Base-by-base conservation (phyloP, 37 sponge, comb jelly and placozoan genomes). In the Dysidea cf. avara region DNA sequence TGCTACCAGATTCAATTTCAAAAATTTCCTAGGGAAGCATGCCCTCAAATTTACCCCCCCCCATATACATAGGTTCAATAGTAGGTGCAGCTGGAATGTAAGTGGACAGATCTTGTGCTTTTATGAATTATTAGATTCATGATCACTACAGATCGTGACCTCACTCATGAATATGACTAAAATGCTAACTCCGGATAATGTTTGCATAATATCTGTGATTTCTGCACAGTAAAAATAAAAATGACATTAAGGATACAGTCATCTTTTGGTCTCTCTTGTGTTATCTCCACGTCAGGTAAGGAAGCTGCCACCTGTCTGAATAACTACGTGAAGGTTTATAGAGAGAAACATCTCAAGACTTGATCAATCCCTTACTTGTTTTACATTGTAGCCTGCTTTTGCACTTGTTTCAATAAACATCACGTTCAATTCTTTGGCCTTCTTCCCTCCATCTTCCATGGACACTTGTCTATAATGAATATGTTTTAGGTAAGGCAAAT, bases 351-450 rank as follows among this genome's bases (percentile, higher is more conserved):
- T 18, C 53, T 50, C 17, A 50, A 14, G 14, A 50, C 17, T 14
- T 17, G 17, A 40, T 35, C 37, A 17, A 31, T 18, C 34, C 40
- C 73, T 54, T 21, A 96, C 91, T 77, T 90, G 96, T 68, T 98
- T 98, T 50, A 98, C 95, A 53, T 99, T 99, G 89, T 99, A 95
- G n/a, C 99, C 99, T 28, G 99, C 92, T 83, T 99, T 99, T 16
- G 99, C 99, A 66, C 96, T 94, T 20, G 96, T 95, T 82, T 99
- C 99, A 29, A 99, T 92, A 71, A 99, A 99, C 96, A 95, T 99
- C 30, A 95, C 90, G 33, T 92, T 88, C 49, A 98, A 81, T 56
- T 98, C 99, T 56, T 92, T 90, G 16, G 99, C 94, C 50, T 95
- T 95, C 70, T 86, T 92, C 79, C 95, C 96, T 39, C 99, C 99